These are phyloP conservation scores for Tetragonisca angustula DNA, from an alignment of 2,888 invertebrate genomes.

Conservation along the genomic window DNA sequence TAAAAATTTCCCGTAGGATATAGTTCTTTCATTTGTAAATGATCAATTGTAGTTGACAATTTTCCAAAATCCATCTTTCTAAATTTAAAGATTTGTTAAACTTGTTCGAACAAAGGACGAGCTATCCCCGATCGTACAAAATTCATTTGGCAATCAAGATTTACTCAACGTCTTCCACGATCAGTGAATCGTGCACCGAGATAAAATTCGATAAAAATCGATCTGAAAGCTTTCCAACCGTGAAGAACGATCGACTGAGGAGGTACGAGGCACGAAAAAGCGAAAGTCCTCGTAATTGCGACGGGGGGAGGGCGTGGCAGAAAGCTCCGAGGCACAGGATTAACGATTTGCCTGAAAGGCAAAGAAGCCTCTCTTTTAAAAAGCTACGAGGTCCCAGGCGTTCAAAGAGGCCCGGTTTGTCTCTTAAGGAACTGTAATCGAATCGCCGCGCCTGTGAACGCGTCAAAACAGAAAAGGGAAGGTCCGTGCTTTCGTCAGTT, in stretches of 20 bases:
- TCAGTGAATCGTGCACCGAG: conserved; percentile 23
- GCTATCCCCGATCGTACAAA: no score
- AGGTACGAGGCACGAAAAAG: conserved; percentile 3
- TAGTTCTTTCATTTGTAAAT: no score
- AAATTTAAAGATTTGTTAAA: no score
- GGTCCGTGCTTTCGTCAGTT: neutral
- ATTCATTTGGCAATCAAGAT: no score
- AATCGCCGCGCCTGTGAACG: conserved; percentile 41
- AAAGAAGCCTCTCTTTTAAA: conserved; percentile 13
- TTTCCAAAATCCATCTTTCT: no score
- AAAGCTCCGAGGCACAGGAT: conserved; percentile 13
- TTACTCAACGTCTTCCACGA: neutral
- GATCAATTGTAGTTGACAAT: no score
- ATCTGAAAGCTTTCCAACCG: neutral
- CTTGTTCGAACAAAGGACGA: no score
- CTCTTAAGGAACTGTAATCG: conserved; percentile 54
- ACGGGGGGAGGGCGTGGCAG: neutral
- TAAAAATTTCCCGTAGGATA: no score
- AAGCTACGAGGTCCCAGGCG: conserved; percentile 12
- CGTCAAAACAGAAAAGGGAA: conserved; percentile 37
- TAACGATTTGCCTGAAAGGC: conserved; percentile 44
- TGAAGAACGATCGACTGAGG: neutral
- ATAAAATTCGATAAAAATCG: conserved; percentile 34
- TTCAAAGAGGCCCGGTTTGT: conserved; percentile 23
- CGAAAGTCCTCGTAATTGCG: conserved; percentile 40